Evolutionary conservation across 2,888 invertebrate species (phyloP).

Genomic region (Exephanes ischioxanthus): DNA sequence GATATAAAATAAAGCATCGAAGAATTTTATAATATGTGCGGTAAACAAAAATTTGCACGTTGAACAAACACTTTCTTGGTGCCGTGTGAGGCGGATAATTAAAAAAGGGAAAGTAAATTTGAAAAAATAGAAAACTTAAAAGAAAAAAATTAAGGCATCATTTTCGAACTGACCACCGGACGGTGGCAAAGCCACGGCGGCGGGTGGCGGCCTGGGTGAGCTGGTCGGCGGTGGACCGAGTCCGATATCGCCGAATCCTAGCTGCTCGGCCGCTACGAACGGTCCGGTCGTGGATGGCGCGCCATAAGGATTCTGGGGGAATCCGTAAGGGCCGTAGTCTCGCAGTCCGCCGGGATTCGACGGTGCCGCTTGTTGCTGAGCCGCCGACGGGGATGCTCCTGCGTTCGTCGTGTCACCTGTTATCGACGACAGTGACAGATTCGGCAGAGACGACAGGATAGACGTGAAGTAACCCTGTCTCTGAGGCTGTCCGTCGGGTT

Average conservation of each 20-base stretch:
- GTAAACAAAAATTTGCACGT: background rate
- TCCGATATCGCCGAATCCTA: conserved; percentile 47
- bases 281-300: conserved; percentile 56
- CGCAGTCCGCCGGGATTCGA: conserved; percentile 35
- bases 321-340: conserved; percentile 62
- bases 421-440: conserved; percentile 79
- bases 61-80: background rate
- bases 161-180: conserved; percentile 52
- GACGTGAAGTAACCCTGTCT: conserved; percentile 81
- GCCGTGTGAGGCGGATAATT: too few relatives aligned
- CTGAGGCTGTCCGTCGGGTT: conserved; percentile 62
- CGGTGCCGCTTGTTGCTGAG: conserved; percentile 38
- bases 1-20: background rate
- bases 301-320: conserved; percentile 62
- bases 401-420: conserved; percentile 72
- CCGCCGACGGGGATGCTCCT: conserved; percentile 29
- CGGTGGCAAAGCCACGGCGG: conserved; percentile 55
- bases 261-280: conserved; percentile 55
- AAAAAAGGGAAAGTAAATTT: background rate
- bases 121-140: background rate
- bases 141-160: background rate
- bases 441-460: conserved; percentile 81
- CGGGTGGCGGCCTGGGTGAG: conserved; percentile 49
- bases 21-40: too few relatives aligned
- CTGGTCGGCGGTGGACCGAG: conserved; percentile 24